Evolutionary conservation across 2,888 invertebrate genomes (phyloP).

Genomic region (Enchytraeus crypticus): DNA sequence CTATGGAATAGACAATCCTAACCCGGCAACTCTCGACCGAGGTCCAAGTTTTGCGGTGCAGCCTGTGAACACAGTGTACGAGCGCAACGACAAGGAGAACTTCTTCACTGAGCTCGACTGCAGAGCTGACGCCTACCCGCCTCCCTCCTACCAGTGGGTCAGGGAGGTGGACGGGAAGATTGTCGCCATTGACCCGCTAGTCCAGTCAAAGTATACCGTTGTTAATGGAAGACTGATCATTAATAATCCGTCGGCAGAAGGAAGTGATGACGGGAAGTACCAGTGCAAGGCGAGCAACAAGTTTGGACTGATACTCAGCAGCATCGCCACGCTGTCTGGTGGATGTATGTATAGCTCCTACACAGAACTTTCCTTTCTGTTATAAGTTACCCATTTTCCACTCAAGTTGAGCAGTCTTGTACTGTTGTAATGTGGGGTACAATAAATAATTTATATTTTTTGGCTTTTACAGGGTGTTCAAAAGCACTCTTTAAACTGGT

Average conservation of each 20-base stretch:
- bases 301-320: slow-evolving; percentile 78
- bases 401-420: no score
- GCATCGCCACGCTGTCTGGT: slow-evolving; percentile 76
- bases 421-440: no score
- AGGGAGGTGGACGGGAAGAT: slow-evolving; percentile 44
- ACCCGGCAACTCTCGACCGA: slow-evolving; percentile 70
- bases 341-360: slow-evolving; percentile 54
- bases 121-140: slow-evolving; percentile 64
- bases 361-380: no score
- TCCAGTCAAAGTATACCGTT: slow-evolving; percentile 61
- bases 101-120: slow-evolving; percentile 40
- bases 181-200: slow-evolving; percentile 13
- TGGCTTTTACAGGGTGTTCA: no score
- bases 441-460: no score
- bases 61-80: slow-evolving; percentile 73
- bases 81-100: slow-evolving; percentile 34
- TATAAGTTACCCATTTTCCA: no score
- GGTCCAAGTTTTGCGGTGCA: slow-evolving; percentile 83
- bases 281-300: slow-evolving; percentile 84
- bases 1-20: slow-evolving; percentile 68
- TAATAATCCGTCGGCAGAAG: slow-evolving; percentile 71
- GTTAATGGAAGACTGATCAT: slow-evolving; percentile 87
- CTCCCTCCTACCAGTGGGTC: slow-evolving; percentile 81
- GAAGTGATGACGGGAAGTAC: slow-evolving; percentile 73
- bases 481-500: no score